Percentiles rank a stretch among this genome's conserved stretches.
These are phyloP conservation scores for Eidolon dupreanum DNA, from an alignment of 2,797 vertebrate species.

Conservation along the genomic window DNA sequence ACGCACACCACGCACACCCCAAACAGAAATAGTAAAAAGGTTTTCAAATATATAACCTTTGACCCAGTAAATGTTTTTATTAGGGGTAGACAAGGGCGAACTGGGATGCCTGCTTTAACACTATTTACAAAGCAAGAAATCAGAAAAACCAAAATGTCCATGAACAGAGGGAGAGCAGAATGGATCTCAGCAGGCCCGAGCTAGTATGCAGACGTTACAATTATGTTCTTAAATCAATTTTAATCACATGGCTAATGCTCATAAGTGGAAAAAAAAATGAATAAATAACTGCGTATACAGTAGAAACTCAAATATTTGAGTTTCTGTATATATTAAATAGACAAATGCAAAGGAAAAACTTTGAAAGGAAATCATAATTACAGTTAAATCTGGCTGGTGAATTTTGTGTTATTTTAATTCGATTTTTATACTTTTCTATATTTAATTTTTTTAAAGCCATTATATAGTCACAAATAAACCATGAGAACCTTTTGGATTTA, in stretches of 20 bases:
- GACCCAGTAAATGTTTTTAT: background rate
- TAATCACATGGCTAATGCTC: slow-evolving; percentile 1
- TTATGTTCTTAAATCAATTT: background rate
- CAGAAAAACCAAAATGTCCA: background rate
- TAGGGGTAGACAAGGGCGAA: background rate
- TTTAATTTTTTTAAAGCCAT: background rate
- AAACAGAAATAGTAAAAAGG: background rate
- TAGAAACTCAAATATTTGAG: background rate
- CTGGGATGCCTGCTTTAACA: background rate
- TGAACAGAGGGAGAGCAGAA: background rate
- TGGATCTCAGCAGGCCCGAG: background rate
- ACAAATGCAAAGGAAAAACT: background rate
- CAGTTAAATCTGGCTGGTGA: background rate
- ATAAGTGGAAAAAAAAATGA: background rate
- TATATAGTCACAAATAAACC: background rate
- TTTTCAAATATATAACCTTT: background rate
- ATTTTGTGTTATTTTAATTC: background rate
- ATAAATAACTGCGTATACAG: background rate
- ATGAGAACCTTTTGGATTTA: background rate
- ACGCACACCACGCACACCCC: background rate
- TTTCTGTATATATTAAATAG: background rate
- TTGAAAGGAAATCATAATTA: background rate
- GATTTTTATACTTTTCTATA: background rate
- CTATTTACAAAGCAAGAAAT: background rate
- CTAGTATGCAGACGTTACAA: background rate